A percentile compares a stretch with the other conserved stretches of the same genome.
Evolutionary conservation across 2,888 invertebrate species (phyloP).

Genomic region (Polietes domitor): DNA sequence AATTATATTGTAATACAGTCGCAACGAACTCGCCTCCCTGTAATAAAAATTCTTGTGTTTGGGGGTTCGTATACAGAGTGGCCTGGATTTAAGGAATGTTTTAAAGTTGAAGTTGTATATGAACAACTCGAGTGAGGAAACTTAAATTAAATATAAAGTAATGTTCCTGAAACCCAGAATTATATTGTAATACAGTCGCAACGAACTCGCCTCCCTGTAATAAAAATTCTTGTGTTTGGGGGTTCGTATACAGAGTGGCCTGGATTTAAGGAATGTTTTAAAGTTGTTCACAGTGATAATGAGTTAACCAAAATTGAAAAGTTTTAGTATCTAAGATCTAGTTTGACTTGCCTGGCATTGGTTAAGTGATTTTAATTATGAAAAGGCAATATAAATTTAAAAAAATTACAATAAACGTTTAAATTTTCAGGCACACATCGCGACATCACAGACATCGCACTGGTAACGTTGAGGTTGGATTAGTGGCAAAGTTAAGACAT

Average conservation of each 20-base stretch:
- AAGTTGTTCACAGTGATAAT: not conserved
- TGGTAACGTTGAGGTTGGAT: no score
- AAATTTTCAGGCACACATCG: conserved; percentile 1
- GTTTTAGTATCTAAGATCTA: not conserved
- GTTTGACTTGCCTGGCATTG: not conserved
- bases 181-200: not conserved
- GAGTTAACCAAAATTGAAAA: not conserved
- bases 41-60: not conserved
- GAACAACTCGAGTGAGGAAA: no score
- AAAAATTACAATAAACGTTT: not conserved
- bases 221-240: not conserved
- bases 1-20: not conserved
- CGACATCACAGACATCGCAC: not conserved
- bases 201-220: not conserved
- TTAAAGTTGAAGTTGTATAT: no score
- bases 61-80: not conserved
- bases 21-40: not conserved
- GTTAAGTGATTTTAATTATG: not conserved
- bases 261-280: no score
- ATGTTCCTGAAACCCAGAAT: conserved; percentile 1
- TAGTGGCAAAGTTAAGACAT: no score
- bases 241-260: not conserved
- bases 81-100: no score
- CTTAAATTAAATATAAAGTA: no score
- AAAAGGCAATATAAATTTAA: not conserved